Evolutionary conservation across 2,888 invertebrate species (phyloP).

Genomic region (Pharmacophagus antenor): DNA sequence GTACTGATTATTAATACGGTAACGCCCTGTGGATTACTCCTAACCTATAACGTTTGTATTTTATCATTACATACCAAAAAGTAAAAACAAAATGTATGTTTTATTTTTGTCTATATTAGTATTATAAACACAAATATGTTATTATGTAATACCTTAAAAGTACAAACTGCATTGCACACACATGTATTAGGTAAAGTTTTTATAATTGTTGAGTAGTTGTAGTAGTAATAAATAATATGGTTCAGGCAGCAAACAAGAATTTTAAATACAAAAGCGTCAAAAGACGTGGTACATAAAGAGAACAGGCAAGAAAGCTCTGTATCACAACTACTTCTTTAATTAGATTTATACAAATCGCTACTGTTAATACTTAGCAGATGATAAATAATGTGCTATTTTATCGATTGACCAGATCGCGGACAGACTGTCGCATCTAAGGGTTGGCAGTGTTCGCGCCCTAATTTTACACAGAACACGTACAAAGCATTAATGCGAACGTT

Average conservation of each 20-base stretch:
- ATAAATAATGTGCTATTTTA: constrained; percentile 23
- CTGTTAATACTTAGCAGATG: constrained; percentile 22
- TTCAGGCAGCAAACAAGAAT: neutral
- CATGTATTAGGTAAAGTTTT: too few species aligned
- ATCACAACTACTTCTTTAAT: constrained; percentile 9
- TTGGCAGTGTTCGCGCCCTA: constrained; percentile 22
- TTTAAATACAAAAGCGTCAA: neutral
- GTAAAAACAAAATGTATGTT: neutral
- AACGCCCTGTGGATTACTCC: constrained; percentile 37
- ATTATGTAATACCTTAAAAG: too few species aligned
- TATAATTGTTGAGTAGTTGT: neutral
- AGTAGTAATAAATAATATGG: neutral
- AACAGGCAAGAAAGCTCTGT: constrained; percentile 8
- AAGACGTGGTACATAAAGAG: neutral
- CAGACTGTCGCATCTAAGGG: constrained; percentile 19
- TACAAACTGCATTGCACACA: too few species aligned
- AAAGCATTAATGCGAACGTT: constrained; percentile 27
- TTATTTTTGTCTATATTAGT: too few species aligned
- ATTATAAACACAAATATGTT: too few species aligned
- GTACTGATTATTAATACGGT: constrained; percentile 40
- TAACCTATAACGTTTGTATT: constrained; percentile 4
- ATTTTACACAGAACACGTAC: constrained; percentile 27
- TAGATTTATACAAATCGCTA: constrained; percentile 18
- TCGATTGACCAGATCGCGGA: constrained; percentile 17
- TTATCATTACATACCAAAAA: neutral